Evolutionary conservation across 2,797 vertebrate species (phyloP).

Genomic region (Gastrophryne carolinensis): DNA sequence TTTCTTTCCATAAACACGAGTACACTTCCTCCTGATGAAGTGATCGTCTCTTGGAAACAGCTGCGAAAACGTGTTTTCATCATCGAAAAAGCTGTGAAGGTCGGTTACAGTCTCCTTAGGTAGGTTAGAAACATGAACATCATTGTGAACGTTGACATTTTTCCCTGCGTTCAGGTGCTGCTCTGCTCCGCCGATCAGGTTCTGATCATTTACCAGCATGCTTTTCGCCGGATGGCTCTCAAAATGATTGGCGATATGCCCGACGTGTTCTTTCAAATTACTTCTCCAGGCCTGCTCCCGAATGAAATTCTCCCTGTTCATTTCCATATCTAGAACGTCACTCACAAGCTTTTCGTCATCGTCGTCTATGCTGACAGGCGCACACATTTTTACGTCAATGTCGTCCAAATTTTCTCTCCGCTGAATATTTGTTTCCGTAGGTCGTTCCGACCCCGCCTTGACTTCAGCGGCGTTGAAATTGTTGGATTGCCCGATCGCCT

Average conservation of each 20-base stretch:
- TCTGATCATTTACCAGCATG: neutral
- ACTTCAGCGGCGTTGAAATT: constrained; percentile 22
- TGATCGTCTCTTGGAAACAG: constrained; percentile 85
- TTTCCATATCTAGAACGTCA: constrained; percentile 1
- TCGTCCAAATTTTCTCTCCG: constrained; percentile 4
- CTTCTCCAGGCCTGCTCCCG: constrained; percentile 51
- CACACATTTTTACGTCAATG: neutral
- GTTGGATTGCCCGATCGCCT: constrained; percentile 45
- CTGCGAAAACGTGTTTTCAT: constrained; percentile 84
- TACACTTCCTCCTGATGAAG: constrained; percentile 81
- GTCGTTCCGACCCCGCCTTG: neutral
- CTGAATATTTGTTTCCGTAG: neutral
- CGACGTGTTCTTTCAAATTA: constrained; percentile 44
- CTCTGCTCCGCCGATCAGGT: neutral
- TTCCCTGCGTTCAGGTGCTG: neutral
- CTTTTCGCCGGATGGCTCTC: constrained; percentile 49
- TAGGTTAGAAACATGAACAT: neutral
- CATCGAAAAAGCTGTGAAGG: constrained; percentile 77
- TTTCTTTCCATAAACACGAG: constrained; percentile 86
- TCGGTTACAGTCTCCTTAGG: constrained; percentile 36
- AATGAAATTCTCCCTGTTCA: neutral
- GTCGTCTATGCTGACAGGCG: neutral
- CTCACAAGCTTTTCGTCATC: rapidly evolving
- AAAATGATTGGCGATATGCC: constrained; percentile 51
- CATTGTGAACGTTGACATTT: constrained; percentile 4